phyloP scores from a whole-genome alignment of 2,113 vertebrate genomes.

The Pluvianellus socialis region DNA sequence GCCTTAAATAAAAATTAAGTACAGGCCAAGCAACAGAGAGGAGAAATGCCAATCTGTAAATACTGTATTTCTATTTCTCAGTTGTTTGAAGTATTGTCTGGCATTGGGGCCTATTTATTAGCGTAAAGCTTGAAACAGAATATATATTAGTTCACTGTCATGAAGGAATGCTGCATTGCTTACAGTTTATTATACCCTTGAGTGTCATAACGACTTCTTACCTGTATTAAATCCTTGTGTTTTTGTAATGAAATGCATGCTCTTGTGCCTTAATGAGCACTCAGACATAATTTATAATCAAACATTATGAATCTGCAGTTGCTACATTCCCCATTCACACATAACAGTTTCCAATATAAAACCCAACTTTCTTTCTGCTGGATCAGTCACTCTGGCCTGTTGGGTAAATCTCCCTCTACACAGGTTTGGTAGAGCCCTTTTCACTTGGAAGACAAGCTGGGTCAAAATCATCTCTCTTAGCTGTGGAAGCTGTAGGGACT shows the following conservation, averaged over 20 bases:
- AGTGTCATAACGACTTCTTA: constrained; percentile 43
- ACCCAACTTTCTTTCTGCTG: not conserved
- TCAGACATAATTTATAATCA: constrained; percentile 30
- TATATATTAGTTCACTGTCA: constrained; percentile 29
- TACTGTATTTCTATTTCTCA: constrained; percentile 3
- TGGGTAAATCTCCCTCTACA: not conserved
- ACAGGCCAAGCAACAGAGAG: not conserved
- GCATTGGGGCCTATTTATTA: not conserved
- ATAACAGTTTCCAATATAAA: not conserved
- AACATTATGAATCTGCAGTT: constrained; percentile 29
- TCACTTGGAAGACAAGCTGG: not conserved
- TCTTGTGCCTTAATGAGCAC: constrained; percentile 43
- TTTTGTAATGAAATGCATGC: constrained; percentile 50
- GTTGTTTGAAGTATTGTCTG: not conserved
- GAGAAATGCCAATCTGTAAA: constrained; percentile 8
- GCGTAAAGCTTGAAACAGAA: not conserved
- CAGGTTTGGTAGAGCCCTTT: not conserved
- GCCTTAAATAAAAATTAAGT: constrained; percentile 22
- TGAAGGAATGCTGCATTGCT: not conserved
- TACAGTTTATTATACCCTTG: constrained; percentile 8
- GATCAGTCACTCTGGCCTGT: not conserved
- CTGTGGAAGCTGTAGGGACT: not conserved
- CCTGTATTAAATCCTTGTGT: constrained; percentile 23
- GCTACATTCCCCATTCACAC: not conserved
- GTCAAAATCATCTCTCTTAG: not conserved